Base-by-base conservation (phyloP, 2,113 vertebrate genomes). In the Aptenodytes forsteri region DNA sequence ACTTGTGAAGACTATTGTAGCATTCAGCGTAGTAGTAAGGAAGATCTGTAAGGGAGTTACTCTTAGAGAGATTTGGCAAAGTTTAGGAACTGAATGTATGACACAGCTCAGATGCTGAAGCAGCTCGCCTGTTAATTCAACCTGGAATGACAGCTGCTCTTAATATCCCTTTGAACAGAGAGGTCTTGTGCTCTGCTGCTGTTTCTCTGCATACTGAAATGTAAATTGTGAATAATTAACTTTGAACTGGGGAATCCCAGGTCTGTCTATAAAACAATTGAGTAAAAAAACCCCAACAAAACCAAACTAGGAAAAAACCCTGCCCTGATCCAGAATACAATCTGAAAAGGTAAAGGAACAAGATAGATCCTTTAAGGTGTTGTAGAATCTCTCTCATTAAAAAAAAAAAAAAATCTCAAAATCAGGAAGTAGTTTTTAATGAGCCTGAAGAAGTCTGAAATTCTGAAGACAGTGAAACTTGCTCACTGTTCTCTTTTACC, bases 171-270 rank as follows among this genome's bases (percentile, higher is more conserved):
- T 38, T 61, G 55, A 91, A 46, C 46, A 78, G 93, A 94, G 46
- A 87, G 49, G 46, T 81, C 64, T 49, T 89, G 36, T 94, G 44
- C 36, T 87, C 59, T 80, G 81, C 52, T 94, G 66, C 86, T 58
- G 15, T 76, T 90, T 55, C 52, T 72, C 13, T 87, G 46, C 77
- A 42, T 77, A 22, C 55, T 89, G 81, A 81, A 93, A 70, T 66
- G 42, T 81, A 91, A 89, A 87, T 89, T 94, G 44, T 80, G 69
- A 91, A 73, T 91, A 89, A 83, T 83, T 91, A 80, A 87, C 67
- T 15, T 69, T 56, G 58, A 87, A 54, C 62, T 87, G 50, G 34
- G 30, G 59, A 89, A 56, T 94, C 26, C 30, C 29, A 46, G 10
- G 9, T 73, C 18, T 78, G 11, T 27, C 49, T 79, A 16, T 75